A percentile compares a stretch with the other conserved stretches of the same genome.
phyloP scores from a whole-genome alignment of 2,113 vertebrate species.

The Syngnathus scovelli region DNA sequence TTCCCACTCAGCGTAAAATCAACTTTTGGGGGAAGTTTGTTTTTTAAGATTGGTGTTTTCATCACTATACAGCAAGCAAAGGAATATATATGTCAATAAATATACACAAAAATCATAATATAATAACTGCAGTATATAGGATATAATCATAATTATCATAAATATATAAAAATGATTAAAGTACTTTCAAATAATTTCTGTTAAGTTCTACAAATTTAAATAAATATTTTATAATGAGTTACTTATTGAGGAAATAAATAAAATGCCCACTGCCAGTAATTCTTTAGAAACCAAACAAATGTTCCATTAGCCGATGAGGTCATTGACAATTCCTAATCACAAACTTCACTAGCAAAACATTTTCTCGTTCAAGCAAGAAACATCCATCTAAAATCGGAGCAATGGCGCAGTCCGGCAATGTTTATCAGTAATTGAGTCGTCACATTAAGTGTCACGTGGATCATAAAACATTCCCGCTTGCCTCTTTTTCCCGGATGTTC shows the following conservation, averaged over 20 bases:
- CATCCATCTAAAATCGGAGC: background rate
- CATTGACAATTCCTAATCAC: background rate
- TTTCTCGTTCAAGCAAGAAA: background rate
- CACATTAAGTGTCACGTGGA: background rate
- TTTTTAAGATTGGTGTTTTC: background rate
- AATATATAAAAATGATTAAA: too few relatives aligned
- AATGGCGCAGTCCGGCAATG: background rate
- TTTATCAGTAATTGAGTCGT: background rate
- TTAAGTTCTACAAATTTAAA: too few relatives aligned
- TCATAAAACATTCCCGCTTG: slow-evolving; percentile 1
- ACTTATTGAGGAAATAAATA: background rate
- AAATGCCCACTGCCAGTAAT: background rate
- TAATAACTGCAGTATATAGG: background rate
- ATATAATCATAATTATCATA: background rate
- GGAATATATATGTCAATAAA: too few relatives aligned
- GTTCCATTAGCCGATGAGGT: background rate
- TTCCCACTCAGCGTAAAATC: slow-evolving; percentile 3
- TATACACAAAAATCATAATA: background rate
- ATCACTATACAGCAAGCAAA: background rate
- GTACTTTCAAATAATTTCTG: too few relatives aligned
- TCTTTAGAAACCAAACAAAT: background rate
- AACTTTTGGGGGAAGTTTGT: too few relatives aligned
- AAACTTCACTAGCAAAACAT: background rate
- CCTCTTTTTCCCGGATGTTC: background rate
- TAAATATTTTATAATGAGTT: background rate